Evolutionary conservation across 2,113 vertebrate species (phyloP).

Genomic region (Pluvianellus socialis): DNA sequence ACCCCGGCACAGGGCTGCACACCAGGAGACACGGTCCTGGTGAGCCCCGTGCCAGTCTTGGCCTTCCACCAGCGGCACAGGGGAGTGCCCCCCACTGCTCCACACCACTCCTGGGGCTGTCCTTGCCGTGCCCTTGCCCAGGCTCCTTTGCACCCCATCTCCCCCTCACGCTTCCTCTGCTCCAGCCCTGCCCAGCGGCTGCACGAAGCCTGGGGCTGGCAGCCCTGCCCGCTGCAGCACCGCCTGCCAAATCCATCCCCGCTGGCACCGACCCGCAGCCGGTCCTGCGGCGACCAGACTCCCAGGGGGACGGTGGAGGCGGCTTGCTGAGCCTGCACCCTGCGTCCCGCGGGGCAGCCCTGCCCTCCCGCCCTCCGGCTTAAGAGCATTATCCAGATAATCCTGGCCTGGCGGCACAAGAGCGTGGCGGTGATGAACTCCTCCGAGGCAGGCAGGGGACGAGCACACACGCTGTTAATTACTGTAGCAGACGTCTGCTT

Average conservation of each 20-base stretch:
- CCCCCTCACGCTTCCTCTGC: accelerated
- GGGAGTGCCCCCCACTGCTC: not conserved
- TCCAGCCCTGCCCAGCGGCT: accelerated
- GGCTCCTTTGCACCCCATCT: not conserved
- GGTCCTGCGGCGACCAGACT: not conserved
- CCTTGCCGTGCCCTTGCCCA: not conserved
- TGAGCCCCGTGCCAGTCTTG: accelerated
- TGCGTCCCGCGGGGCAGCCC: not conserved
- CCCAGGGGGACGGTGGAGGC: accelerated
- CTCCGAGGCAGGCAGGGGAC: not conserved
- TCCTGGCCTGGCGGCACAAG: conserved; percentile 22
- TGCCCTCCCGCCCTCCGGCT: not conserved
- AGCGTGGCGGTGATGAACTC: not conserved
- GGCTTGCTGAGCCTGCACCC: not conserved
- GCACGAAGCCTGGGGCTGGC: accelerated
- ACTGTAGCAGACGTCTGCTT: not conserved
- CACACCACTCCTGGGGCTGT: not conserved
- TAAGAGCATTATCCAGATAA: conserved; percentile 60
- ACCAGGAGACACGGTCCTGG: not conserved
- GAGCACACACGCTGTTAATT: not conserved
- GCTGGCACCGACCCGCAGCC: accelerated
- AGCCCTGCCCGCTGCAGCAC: not conserved
- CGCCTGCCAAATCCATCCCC: accelerated
- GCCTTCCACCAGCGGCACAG: not conserved
- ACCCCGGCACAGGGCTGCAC: accelerated